Base-by-base conservation (phyloP, 1,140 invertebrate genomes). In the Magallana gigas region DNA sequence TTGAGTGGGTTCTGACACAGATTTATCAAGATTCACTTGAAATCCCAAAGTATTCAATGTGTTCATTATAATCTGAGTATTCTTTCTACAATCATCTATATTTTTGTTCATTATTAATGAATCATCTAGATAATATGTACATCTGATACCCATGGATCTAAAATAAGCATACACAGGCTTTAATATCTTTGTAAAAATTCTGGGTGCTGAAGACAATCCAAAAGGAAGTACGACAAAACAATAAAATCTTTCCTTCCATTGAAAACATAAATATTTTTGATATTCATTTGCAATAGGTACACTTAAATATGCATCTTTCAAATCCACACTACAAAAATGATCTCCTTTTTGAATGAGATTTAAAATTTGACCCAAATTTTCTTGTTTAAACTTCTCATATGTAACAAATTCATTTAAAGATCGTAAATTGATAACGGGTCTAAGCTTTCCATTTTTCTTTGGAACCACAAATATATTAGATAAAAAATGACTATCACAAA, bases 271-370 rank as follows among this genome's bases (percentile, higher is more conserved):
- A 90, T 29, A 90, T 56, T 85, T 87, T 62, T 76, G 62, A 56
- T 85, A 6, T 3, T 71, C 8, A 14, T 8, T 6, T 6, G 56
- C 14, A 56, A 87, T 80, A 36, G 18, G 2, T 1, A 90, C 57
- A 82, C n/a, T 62, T 58, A 57, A 8, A 83, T 89, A 87, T 23
- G 85, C 88, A 58, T 89, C 85, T 82, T 87, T 71, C 3, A 88
- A 71, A 80, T 90, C 89, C 16, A 87, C 58, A 7, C 85, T 87
- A 16, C 71, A 62, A 83, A 90, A 84, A 80, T 64, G 87, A 83
- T 48, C 64, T 76, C 80, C 18, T 83, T 83, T 58, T 16, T 59
- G 57, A 12, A 90, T 83, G 5, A 85, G 6, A 48, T 86, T 48
- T 23, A 90, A 48, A 48, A 48, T 48, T 48, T 48, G 36, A 48